Conservation (phyloP, 30 jellyfish, hydroid and myxozoan species). For the Haliclystus octoradiatus region DNA sequence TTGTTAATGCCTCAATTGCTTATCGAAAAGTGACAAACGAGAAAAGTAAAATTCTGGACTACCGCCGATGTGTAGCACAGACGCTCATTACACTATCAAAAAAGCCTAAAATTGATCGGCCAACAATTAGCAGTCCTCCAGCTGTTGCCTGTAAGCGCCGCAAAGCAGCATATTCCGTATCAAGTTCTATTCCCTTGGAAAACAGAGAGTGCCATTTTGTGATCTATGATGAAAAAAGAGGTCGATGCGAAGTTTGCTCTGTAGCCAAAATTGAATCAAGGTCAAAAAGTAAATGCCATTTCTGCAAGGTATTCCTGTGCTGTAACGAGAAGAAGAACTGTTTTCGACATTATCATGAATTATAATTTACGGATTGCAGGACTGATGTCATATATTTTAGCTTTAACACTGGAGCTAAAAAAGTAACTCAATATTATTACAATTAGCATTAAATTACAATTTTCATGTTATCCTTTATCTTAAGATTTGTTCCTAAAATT, state of each 20-base stretch:
- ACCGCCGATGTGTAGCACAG: conserved; percentile 56
- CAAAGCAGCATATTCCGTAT: conserved; percentile 27
- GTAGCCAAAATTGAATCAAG: no score
- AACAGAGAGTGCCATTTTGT: conserved; percentile 57
- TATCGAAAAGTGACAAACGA: conserved; percentile 25
- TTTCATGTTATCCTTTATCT: no score
- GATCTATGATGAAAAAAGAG: conserved; percentile 28
- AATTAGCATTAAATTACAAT: no score
- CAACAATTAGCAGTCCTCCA: conserved; percentile 23
- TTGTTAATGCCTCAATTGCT: conserved; percentile 59
- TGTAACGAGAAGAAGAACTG: no score
- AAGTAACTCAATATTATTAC: no score
- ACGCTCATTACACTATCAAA: conserved; percentile 44
- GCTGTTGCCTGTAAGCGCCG: conserved; percentile 31
- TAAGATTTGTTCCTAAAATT: no score
- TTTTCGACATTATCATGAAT: no score
- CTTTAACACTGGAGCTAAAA: no score
- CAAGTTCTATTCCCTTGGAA: conserved; percentile 25
- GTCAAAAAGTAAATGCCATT: no score
- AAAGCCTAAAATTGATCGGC: conserved; percentile 75
- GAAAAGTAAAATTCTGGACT: conserved; percentile 18
- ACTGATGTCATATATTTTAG: no score
- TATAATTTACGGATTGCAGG: no score
- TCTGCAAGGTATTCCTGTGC: no score
- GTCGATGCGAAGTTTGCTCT: conserved; percentile 77